These are phyloP conservation scores for Fulmarus glacialis DNA, from an alignment of 2,113 vertebrate genomes.

Conservation along the genomic window DNA sequence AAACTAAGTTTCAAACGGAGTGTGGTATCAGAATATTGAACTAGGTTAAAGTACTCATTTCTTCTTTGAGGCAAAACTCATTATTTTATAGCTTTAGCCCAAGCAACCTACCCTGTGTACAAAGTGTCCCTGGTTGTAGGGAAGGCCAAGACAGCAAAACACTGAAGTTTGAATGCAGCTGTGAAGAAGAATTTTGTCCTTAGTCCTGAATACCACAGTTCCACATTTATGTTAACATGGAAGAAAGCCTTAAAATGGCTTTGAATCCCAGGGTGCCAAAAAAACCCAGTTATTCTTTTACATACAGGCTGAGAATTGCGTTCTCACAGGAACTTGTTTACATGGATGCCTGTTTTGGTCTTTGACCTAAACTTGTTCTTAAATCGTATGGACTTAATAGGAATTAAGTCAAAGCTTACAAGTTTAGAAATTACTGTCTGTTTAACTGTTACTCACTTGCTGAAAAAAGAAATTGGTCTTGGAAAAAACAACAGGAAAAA, in stretches of 20 bases:
- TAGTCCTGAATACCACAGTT: not conserved
- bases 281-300: rapidly evolving
- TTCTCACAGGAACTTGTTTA: not conserved
- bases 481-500: not conserved
- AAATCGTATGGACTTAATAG: not conserved
- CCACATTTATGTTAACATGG: not conserved
- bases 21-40: not conserved
- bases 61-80: not conserved
- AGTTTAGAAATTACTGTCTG: not conserved
- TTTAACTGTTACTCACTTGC: not conserved
- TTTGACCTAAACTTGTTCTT: not conserved
- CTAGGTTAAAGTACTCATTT: not conserved
- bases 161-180: not conserved
- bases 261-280: not conserved
- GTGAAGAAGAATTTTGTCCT: not conserved
- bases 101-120: not conserved
- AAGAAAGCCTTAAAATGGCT: not conserved
- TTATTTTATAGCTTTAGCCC: not conserved
- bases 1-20: not conserved
- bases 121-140: not conserved
- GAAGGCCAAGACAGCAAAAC: not conserved
- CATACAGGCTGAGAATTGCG: not conserved
- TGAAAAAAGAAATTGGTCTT: not conserved
- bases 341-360: not conserved
- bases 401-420: not conserved